phyloP scores from a whole-genome alignment of 2,797 vertebrate genomes.

The Gambelia wislizenii region DNA sequence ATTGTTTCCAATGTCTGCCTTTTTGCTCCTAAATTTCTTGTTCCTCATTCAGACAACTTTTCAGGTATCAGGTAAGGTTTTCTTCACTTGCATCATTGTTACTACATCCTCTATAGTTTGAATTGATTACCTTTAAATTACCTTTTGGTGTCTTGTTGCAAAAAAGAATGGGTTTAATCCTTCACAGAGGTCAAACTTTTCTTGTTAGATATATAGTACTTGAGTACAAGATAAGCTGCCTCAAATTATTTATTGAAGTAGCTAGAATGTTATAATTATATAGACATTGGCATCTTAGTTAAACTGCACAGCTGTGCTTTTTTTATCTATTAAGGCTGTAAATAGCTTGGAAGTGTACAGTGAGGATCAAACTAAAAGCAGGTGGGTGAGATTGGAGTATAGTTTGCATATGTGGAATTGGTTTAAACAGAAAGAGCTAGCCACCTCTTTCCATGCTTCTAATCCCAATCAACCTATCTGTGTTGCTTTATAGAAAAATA shows the following conservation, averaged over 20 bases:
- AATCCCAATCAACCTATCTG: neutral
- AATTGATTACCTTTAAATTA: neutral
- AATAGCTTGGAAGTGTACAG: neutral
- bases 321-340: neutral
- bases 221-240: neutral
- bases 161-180: neutral
- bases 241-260: neutral
- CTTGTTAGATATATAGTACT: too few species aligned
- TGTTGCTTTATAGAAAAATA: neutral
- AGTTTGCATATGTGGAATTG: too few species aligned
- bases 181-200: neutral
- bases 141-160: neutral
- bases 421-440: neutral
- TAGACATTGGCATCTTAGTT: neutral
- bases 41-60: slow-evolving; percentile 49
- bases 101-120: neutral
- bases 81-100: neutral
- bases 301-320: neutral
- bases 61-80: slow-evolving; percentile 66
- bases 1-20: slow-evolving; percentile 74
- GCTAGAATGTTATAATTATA: neutral
- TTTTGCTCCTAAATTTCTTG: slow-evolving; percentile 74
- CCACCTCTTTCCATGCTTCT: too few species aligned
- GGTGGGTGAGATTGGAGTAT: neutral
- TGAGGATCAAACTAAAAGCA: neutral